These are phyloP conservation scores for Callorhinus ursinus DNA, from an alignment of 2,113 vertebrate species.

Conservation along the genomic window DNA sequence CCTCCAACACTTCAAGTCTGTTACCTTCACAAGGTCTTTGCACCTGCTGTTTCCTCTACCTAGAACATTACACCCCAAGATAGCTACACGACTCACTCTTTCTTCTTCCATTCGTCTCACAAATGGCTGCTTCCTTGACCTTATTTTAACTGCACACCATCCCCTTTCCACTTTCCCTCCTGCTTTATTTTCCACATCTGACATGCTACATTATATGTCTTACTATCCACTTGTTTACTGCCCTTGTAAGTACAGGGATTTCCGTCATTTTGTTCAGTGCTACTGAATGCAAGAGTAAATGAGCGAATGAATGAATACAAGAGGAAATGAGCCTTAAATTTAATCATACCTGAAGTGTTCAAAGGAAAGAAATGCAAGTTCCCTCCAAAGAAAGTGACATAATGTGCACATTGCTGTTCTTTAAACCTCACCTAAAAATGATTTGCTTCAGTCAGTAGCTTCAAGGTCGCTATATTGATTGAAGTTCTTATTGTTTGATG, in stretches of 20 bases:
- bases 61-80: background rate
- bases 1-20: background rate
- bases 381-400: background rate
- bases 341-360: background rate
- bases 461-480: background rate
- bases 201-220: background rate
- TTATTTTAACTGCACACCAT: background rate
- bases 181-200: background rate
- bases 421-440: conserved; percentile 51
- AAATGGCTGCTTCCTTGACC: background rate
- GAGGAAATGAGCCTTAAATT: background rate
- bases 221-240: background rate
- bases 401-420: background rate
- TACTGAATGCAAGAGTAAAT: background rate
- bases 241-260: background rate
- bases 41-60: background rate
- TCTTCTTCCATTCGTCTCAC: background rate
- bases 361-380: conserved; percentile 37
- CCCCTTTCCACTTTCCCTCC: background rate
- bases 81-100: rapidly evolving
- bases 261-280: conserved; percentile 25
- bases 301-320: background rate
- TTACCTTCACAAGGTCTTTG: background rate
- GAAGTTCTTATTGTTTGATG: conserved; percentile 42
- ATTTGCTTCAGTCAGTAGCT: conserved; percentile 1